Evolutionary conservation across 2,113 vertebrate species (phyloP).

Genomic region (Pampusana beccarii): DNA sequence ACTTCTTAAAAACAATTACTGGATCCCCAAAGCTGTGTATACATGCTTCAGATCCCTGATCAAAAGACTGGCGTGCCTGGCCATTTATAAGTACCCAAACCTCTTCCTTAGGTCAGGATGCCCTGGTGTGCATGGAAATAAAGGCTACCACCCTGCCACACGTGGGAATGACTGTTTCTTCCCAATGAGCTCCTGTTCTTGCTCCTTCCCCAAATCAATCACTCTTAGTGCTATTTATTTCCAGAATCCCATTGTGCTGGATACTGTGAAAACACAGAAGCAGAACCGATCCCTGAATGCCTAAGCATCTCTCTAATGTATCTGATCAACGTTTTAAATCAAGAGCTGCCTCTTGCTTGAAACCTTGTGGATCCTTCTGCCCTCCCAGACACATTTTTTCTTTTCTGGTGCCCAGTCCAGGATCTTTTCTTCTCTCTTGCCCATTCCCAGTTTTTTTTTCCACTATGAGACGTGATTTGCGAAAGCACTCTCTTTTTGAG

Average conservation of each 20-base stretch:
- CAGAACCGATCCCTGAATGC: neutral
- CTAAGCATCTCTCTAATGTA: neutral
- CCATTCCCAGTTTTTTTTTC: neutral
- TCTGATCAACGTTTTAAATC: neutral
- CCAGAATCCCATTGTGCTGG: neutral
- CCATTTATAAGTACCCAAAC: neutral
- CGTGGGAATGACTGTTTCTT: neutral
- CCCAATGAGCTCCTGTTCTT: neutral
- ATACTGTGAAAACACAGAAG: neutral
- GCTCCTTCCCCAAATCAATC: neutral
- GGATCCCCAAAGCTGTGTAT: neutral
- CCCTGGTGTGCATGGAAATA: neutral
- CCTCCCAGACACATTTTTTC: neutral
- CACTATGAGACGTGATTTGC: neutral
- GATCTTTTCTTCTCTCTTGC: neutral
- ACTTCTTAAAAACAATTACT: neutral
- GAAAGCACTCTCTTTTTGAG: neutral
- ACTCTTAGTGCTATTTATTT: neutral
- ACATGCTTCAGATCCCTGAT: neutral
- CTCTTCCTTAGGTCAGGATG: neutral
- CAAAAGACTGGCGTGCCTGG: neutral
- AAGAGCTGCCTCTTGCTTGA: neutral
- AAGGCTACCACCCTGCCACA: neutral
- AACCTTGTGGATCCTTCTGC: neutral
- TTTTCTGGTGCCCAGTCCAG: neutral